Base-by-base conservation (phyloP, 2,113 vertebrate species). In the Cyanocitta stelleri region DNA sequence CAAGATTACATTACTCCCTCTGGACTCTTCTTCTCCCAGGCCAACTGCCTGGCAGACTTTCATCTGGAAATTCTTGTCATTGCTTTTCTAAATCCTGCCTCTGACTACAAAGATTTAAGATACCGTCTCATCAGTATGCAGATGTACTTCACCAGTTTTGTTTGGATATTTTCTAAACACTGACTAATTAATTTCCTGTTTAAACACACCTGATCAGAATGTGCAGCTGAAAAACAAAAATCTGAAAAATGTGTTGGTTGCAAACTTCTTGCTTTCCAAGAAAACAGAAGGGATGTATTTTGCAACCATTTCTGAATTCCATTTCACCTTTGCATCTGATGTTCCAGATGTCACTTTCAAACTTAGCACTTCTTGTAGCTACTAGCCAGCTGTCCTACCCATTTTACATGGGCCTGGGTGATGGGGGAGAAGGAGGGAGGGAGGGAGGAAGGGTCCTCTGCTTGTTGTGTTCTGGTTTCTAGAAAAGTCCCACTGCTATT, bases 161-260 rank as follows among this genome's bases (percentile, higher is more conserved):
- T 94, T 92, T 95, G 71, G 62, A 58, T 93, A 67, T 80, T 90
- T 96, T 95, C 56, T 95, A 91, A 96, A 87, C 79, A 66, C 18
- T 52, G 55, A 94, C 55, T 96, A 97, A 96, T 97, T 97, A 85
- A 89, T 96, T 97, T 96, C 33, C 75, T 51, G n/a, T 90, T 87
- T 80, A 85, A 96, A 75, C 68, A 64, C 62, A 87, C 55, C 75
- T 92, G 82, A 92, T 61, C 43, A 79, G 67, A 97, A 96, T 93
- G 35, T 37, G 13, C 20, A 90, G 78, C 35, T 6, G 26, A 39
- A 69, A 61, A 41, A n/a, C 23, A 78, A 54, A 87, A 82, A 86
- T 71, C 51, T 67, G 43, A 54, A 87, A 71, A 39, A 91, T 62
- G 2, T 15, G 4, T 59, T 90, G 13, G 24, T 27, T 93, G 17